A percentile compares a stretch with the other conserved stretches of the same genome.
phyloP scores from a whole-genome alignment of 2,888 invertebrate genomes.

The Biston stratarius region DNA sequence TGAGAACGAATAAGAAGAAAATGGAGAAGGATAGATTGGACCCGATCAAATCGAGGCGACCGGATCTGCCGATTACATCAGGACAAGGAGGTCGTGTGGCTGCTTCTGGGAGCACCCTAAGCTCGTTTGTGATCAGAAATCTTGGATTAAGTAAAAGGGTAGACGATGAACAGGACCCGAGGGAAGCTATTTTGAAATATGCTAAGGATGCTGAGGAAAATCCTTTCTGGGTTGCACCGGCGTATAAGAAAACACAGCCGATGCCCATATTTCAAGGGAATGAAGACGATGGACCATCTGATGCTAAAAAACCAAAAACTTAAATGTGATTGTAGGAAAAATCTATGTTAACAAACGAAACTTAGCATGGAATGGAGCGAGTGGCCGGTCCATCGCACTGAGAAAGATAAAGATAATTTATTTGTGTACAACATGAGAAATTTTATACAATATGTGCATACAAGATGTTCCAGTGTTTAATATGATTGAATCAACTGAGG shows the following conservation, averaged over 20 bases:
- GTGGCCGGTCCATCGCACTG: no score
- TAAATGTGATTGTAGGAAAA: not conserved
- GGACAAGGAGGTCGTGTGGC: conserved; percentile 97
- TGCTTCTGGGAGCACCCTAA: conserved; percentile 97
- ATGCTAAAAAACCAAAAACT: conserved; percentile 83
- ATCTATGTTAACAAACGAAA: no score
- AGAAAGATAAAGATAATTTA: no score
- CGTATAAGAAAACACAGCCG: conserved; percentile 96
- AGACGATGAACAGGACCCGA: conserved; percentile 96
- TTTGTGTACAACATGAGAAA: no score
- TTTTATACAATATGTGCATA: no score
- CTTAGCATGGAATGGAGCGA: no score
- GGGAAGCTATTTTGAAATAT: conserved; percentile 97
- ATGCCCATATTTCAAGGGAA: conserved; percentile 91
- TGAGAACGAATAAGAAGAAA: conserved; percentile 95
- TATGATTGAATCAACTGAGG: no score
- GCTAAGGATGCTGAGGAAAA: conserved; percentile 98
- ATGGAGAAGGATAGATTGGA: conserved; percentile 96
- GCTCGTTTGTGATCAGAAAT: conserved; percentile 98
- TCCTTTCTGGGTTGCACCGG: conserved; percentile 98
- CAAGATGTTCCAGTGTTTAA: no score
- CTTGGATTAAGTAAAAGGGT: conserved; percentile 96
- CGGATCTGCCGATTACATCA: conserved; percentile 95
- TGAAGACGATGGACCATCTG: conserved; percentile 81
- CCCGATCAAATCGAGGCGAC: conserved; percentile 93